Evolutionary conservation across 2,797 vertebrate genomes (phyloP), one percentile per base, ranked within the genome.

Genomic region (Platalea minor): DNA sequence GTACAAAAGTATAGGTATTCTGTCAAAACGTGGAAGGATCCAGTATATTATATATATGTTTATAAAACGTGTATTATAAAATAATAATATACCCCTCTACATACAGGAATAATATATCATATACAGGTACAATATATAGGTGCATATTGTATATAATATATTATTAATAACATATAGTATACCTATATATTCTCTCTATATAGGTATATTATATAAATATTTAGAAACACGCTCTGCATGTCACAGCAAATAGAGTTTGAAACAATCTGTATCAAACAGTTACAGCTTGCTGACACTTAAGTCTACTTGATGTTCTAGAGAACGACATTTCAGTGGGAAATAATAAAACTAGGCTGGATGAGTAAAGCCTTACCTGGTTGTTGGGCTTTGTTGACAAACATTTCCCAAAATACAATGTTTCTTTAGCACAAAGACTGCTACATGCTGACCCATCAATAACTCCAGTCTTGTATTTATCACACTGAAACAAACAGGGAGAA

Each of bases 371-470:
- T 97, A 99, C 99, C 99, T 99, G 99, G 93, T 98, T 99, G 97
- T 97, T 98, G 48, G 99, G 98, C 88, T 98, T 99, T 94, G 98
- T 98, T 50, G 99, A 99, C 96, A 99, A 98, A 88, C 99, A 99
- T 98, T 99, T 99, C 91, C 98, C 98, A 97, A 99, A 98, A 97
- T 99, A 99, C 59, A 99, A 89, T 0, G 99, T 99, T 97, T 99
- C 98, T 95, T 99, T 99, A 63, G 99, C 98, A 97, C 99, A 99
- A 79, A 99, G 98, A 94, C 99, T 99, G 93, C 98, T 99, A 98
- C 99, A 99, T 31, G 99, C 99, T 31, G 99, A 99, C 76, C 99
- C 99, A 59, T 99, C 99, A 51, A 99, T 99, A 95, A 99, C 98
- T 67, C 99, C 99, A 45, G 98, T 99, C 97, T 98, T 99, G 97